A percentile compares a stretch with the other conserved stretches of the same genome.
phyloP scores from a whole-genome alignment of 2,797 vertebrate genomes.

The Zalophus californianus region DNA sequence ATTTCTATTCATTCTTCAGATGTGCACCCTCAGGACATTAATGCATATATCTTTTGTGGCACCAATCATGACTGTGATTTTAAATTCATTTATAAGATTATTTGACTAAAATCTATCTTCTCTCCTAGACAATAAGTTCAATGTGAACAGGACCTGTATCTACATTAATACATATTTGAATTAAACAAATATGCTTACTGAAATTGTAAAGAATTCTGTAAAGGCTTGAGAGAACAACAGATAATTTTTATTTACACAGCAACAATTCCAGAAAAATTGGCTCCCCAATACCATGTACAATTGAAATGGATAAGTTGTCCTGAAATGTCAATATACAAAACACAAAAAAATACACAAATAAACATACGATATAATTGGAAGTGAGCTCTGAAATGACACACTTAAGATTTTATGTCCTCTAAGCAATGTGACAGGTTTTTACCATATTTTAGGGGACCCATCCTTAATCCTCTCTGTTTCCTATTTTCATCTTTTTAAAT shows the following conservation, averaged over 20 bases:
- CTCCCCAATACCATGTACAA: not conserved
- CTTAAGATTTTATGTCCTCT: conserved; percentile 36
- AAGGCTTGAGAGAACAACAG: not conserved
- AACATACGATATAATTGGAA: conserved; percentile 15
- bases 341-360: conserved; percentile 50
- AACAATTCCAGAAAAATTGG: conserved; percentile 37
- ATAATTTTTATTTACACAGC: not conserved
- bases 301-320: not conserved
- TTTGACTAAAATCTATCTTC: conserved; percentile 30
- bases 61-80: not conserved
- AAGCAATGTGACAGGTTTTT: conserved; percentile 40
- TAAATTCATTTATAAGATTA: conserved; percentile 35
- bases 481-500: conserved; percentile 45
- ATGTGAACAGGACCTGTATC: not conserved
- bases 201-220: not conserved
- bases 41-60: not conserved
- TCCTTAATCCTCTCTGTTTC: conserved; percentile 54
- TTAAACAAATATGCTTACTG: not conserved
- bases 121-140: conserved; percentile 46
- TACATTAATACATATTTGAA: not conserved
- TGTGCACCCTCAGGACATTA: not conserved
- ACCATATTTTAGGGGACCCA: not conserved
- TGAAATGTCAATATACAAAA: conserved; percentile 17
- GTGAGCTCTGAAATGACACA: conserved; percentile 8
- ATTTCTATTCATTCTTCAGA: not conserved